Conservation (phyloP, 2,797 vertebrate genomes). For the Glyptemys insculpta region DNA sequence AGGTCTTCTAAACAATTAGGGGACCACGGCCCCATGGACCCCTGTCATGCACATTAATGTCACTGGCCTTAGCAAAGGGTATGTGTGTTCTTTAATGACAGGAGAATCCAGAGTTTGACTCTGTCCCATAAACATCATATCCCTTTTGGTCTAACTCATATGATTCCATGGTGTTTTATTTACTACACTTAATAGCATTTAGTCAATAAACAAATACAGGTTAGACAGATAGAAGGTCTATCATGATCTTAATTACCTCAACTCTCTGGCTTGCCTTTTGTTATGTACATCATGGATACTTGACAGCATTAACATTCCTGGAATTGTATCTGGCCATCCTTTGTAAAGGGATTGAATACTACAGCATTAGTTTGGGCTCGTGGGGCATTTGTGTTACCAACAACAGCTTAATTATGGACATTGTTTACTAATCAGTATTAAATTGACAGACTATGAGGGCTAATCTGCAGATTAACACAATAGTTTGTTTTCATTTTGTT, state of each 20-base stretch:
- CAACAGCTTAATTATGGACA: conserved; percentile 85
- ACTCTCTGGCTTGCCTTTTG: conserved; percentile 75
- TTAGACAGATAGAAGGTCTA: conserved; percentile 57
- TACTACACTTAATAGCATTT: conserved; percentile 74
- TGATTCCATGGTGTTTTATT: conserved; percentile 76
- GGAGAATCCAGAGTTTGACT: conserved; percentile 59
- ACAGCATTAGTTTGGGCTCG: conserved; percentile 81
- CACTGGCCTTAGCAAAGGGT: conserved; percentile 77
- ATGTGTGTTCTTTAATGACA: conserved; percentile 81
- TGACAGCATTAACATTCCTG: conserved; percentile 87
- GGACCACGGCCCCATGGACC: conserved; percentile 79
- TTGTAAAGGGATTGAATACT: conserved; percentile 83
- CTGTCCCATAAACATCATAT: conserved; percentile 61
- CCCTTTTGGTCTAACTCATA: conserved; percentile 52
- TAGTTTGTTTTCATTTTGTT: conserved; percentile 83
- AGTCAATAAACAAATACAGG: conserved; percentile 78
- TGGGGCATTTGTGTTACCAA: conserved; percentile 82
- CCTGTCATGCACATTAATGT: conserved; percentile 84
- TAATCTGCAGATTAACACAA: conserved; percentile 85
- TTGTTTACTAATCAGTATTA: conserved; percentile 87
- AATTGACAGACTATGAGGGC: conserved; percentile 80
- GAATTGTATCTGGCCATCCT: conserved; percentile 81
- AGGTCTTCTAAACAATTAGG: conserved; percentile 84
- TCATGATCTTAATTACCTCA: conserved; percentile 80
- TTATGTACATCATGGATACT: conserved; percentile 79